Percentiles rank a stretch among this genome's conserved stretches.
Evolutionary conservation across 1,140 invertebrate species (phyloP).

Genomic region (Cryptotermes secundus): DNA sequence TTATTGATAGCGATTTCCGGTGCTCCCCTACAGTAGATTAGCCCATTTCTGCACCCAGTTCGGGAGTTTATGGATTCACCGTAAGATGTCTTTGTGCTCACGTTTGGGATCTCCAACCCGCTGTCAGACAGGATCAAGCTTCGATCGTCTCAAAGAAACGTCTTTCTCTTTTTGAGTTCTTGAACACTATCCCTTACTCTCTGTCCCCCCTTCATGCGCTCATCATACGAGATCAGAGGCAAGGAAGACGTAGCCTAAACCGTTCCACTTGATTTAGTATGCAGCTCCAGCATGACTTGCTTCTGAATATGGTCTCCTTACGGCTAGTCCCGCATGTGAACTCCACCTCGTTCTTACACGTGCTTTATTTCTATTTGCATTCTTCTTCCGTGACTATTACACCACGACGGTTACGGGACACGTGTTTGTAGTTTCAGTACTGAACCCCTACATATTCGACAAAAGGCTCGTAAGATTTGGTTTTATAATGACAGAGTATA

Average conservation of each 20-base stretch:
- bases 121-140: not conserved
- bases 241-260: not conserved
- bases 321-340: not conserved
- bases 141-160: not conserved
- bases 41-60: too few relatives aligned
- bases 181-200: not conserved
- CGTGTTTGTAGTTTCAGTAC: not conserved
- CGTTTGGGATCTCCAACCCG: not conserved
- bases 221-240: not conserved
- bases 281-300: not conserved
- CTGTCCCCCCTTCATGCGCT: too few relatives aligned
- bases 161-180: not conserved
- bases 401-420: not conserved
- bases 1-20: not conserved
- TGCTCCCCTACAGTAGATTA: too few relatives aligned
- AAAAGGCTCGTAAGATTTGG: too few relatives aligned
- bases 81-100: not conserved
- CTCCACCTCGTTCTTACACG: not conserved
- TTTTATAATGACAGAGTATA: too few relatives aligned
- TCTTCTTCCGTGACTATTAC: not conserved
- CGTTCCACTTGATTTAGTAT: slow-evolving; percentile 1
- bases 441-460: not conserved
- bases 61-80: not conserved
- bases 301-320: not conserved
- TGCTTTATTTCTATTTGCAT: not conserved